phyloP scores from a whole-genome alignment of 1,140 invertebrate genomes.

The Panonychus citri region DNA sequence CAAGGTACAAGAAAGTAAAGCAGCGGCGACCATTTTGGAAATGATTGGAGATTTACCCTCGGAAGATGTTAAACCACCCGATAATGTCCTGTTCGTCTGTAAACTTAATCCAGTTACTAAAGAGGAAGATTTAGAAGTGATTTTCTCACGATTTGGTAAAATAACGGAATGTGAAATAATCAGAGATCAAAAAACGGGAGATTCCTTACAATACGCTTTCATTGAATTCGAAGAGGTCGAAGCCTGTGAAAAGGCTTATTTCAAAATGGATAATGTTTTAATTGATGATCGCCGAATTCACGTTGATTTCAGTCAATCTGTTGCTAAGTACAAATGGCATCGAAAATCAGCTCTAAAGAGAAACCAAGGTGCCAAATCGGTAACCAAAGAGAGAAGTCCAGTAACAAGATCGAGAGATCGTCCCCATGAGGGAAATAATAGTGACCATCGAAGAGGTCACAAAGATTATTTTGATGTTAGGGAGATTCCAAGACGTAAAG shows the following conservation, averaged over 20 bases:
- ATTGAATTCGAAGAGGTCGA: conserved; percentile 84
- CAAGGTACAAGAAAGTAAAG: conserved; percentile 76
- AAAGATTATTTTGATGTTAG: not conserved
- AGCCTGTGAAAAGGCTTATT: conserved; percentile 91
- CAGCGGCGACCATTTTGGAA: conserved; percentile 87
- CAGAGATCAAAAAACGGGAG: conserved; percentile 66
- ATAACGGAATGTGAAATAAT: conserved; percentile 93
- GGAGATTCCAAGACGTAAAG: not conserved
- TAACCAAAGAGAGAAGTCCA: not conserved
- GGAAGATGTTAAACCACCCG: conserved; percentile 87
- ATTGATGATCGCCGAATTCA: conserved; percentile 97
- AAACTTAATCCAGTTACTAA: conserved; percentile 98
- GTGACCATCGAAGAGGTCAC: not conserved
- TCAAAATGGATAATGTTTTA: conserved; percentile 99
- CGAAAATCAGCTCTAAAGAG: not conserved
- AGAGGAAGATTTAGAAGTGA: conserved; percentile 91
- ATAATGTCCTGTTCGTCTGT: conserved; percentile 98
- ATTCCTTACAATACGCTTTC: conserved; percentile 96
- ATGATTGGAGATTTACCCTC: conserved; percentile 95
- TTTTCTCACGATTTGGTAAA: conserved; percentile 87
- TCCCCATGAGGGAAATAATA: not conserved
- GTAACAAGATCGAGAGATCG: not conserved
- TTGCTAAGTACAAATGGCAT: conserved; percentile 38
- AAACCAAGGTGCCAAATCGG: not conserved
- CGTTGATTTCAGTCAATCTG: conserved; percentile 97